Base-by-base conservation (phyloP, 2,113 vertebrate genomes). In the Echinops telfairi region DNA sequence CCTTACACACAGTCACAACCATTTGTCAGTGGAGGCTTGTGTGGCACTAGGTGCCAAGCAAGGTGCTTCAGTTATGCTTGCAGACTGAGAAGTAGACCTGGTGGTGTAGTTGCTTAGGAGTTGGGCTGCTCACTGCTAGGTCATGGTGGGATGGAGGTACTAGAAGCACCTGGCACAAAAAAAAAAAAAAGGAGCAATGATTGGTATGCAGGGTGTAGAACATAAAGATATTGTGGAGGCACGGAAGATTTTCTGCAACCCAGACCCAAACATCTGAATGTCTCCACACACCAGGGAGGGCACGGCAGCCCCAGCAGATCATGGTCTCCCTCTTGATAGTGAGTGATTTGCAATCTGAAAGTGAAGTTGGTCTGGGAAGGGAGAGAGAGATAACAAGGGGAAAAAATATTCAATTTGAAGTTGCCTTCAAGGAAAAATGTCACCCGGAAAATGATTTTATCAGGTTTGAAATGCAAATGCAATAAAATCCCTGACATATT, bases 371-470 rank as follows among this genome's bases (percentile, higher is more conserved):
- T 62, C 70, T 77, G 95, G 91, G 79, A 95, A 97, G 95, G 95
- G 90, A 95, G 96, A 96, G 85, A 89, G 96, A 97, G 95, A 97
- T 97, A 97, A 98, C 93, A 96, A 97, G 86, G 88, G 89, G 85
- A 80, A 88, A 40, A 94, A 97, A 98, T 97, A 98, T 96, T 97
- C 97, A 97, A 96, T 98, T 97, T 97, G 95, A 97, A 98, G 96
- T 97, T 98, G 94, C 96, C 96, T 98, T 97, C 92, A 97, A 98
- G 95, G 96, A 95, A 96, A 97, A 96, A 95, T 95, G 94, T 94
- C 95, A 84, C 91, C 97, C 95, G 0, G 92, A 95, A 97, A 96
- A 97, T 97, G 97, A 94, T 96, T 96, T 97, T 98, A 83, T 93
- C 96, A 97, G 88, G 97, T 97, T 95, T 96, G 96, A 97, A 98